Base-by-base conservation (phyloP, 2,113 vertebrate genomes). In the Coracopsis vasa region DNA sequence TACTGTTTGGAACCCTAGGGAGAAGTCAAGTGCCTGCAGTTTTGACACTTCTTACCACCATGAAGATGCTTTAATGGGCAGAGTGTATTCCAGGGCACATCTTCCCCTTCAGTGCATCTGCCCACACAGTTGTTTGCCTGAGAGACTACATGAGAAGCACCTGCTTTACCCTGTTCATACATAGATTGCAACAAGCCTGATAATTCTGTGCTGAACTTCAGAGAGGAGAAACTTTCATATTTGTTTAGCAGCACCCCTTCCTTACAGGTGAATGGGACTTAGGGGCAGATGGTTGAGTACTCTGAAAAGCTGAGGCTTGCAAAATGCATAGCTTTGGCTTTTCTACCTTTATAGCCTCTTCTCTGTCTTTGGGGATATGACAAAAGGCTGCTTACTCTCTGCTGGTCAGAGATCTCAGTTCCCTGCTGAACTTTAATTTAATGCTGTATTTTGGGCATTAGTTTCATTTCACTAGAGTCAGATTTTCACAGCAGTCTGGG, bases 351-450 rank as follows among this genome's bases (percentile, higher is more conserved):
- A 20, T 44, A 86, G 78, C 37, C 23, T 72, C 37, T 79, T 86
- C 28, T 58, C n/a, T 93, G 56, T 72, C 88, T 74, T 64, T 35
- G 75, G 77, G 92, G 77, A 62, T 79, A 53, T 69, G 61, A 84
- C 53, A 80, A 84, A 93, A 92, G 25, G 31, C 56, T 87, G 29
- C 83, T 64, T 93, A 24, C 51, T 94, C 11, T 88, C 85, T 80
- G 47, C 73, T 91, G 94, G 91, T 88, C 54, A 69, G 65, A 79
- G n/a, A 88, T 91, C 65, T 92, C 11, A 2, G 41, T 82, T 96
- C 82, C 93, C 86, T 87, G 58, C 78, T 96, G 92, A 89, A 91
- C 94, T 92, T 87, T 91, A 93, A 86, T 95, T 92, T 90, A 92
- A 86, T 51, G 80, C 72, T 86, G 1, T 64, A 33, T 96, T 94